Percentiles rank a stretch among this genome's conserved stretches.
Evolutionary conservation across 2,113 vertebrate species (phyloP).

Genomic region (Atherinomorus stipes): DNA sequence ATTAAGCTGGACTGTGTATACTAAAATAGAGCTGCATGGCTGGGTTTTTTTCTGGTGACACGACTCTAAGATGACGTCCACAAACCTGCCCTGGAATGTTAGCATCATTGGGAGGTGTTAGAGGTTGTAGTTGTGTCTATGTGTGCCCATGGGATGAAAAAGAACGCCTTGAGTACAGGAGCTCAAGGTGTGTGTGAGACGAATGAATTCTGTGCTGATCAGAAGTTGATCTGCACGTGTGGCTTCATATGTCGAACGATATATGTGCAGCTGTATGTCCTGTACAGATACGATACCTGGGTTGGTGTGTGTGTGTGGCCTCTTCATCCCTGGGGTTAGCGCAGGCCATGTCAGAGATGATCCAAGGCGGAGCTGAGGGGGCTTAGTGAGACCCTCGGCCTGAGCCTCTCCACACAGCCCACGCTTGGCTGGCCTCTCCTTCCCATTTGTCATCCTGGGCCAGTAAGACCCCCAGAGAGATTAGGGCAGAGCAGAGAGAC

Average conservation of each 20-base stretch:
- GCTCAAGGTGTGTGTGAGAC: conserved; percentile 33
- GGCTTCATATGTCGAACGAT: background rate
- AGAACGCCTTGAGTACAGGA: background rate
- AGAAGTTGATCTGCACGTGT: conserved; percentile 22
- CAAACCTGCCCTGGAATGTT: conserved; percentile 34
- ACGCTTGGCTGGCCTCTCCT: conserved; percentile 78
- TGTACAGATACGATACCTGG: conserved; percentile 26
- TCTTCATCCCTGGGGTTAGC: conserved; percentile 61
- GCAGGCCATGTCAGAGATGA: conserved; percentile 75
- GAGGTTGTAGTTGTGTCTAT: conserved; percentile 13
- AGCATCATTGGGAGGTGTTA: conserved; percentile 21
- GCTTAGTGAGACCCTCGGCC: conserved; percentile 75
- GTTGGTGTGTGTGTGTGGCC: conserved; percentile 51
- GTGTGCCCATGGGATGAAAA: background rate
- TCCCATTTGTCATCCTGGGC: conserved; percentile 81
- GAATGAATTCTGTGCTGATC: conserved; percentile 48
- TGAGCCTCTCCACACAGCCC: conserved; percentile 78
- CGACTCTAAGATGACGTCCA: conserved; percentile 46
- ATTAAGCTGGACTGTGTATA: conserved; percentile 67
- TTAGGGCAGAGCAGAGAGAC: conserved; percentile 77
- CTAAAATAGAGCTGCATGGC: conserved; percentile 65
- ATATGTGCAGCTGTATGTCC: conserved; percentile 2
- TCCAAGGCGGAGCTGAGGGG: conserved; percentile 72
- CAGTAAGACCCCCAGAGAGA: conserved; percentile 80
- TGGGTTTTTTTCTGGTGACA: conserved; percentile 54